Conservation (phyloP, 2,113 vertebrate species). For the Parus major region DNA sequence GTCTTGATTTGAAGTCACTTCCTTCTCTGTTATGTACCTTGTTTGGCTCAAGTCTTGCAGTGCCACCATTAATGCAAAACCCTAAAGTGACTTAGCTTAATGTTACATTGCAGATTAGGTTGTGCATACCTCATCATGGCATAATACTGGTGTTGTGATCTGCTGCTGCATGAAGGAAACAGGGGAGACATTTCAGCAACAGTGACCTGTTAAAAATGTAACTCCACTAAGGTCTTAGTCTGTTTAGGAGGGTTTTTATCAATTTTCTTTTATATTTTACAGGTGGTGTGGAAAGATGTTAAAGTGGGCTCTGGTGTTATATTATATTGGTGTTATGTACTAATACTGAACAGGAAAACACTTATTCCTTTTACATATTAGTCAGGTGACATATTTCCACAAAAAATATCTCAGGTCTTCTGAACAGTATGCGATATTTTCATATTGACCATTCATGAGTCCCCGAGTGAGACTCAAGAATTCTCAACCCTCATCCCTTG, state of each 20-base stretch:
- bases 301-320: background rate
- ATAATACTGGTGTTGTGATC: background rate
- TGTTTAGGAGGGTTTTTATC: background rate
- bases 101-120: background rate
- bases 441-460: background rate
- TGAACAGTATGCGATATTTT: background rate
- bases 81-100: background rate
- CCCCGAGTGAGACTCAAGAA: background rate
- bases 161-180: background rate
- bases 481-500: background rate
- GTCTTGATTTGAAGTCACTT: background rate
- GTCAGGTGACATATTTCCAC: background rate
- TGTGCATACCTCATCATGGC: background rate
- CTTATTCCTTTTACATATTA: background rate
- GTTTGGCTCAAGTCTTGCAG: background rate
- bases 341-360: background rate
- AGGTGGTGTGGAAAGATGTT: background rate
- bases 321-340: too few species aligned
- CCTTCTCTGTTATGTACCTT: accelerated
- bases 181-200: background rate
- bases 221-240: background rate
- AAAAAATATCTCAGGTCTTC: background rate
- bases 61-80: background rate
- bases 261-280: background rate
- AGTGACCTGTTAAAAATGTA: background rate